A percentile compares a stretch with the other conserved stretches of the same genome.
Evolutionary conservation across 2,797 vertebrate genomes (phyloP).

Genomic region (Amphiprion clarkii): DNA sequence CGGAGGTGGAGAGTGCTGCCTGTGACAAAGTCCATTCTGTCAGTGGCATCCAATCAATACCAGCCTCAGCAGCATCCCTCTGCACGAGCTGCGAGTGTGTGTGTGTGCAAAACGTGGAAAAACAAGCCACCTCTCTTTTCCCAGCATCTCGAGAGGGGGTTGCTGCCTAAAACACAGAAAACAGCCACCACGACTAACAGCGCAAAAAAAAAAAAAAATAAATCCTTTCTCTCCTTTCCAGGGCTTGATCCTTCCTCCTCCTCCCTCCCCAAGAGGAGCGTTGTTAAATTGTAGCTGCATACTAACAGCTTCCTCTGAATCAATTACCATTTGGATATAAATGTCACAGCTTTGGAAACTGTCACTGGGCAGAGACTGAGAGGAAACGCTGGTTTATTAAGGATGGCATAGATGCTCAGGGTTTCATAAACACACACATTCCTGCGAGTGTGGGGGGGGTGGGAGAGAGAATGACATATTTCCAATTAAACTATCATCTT

Average conservation of each 20-base stretch:
- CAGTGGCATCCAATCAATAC: slow-evolving; percentile 70
- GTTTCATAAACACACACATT: slow-evolving; percentile 51
- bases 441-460: background rate
- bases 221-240: slow-evolving; percentile 44
- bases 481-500: slow-evolving; percentile 54
- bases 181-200: slow-evolving; percentile 29
- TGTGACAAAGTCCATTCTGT: slow-evolving; percentile 72
- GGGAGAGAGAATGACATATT: slow-evolving; percentile 20
- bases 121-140: slow-evolving; percentile 54
- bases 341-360: slow-evolving; percentile 78
- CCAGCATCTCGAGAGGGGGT: background rate
- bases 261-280: slow-evolving; percentile 49
- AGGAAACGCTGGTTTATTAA: slow-evolving; percentile 63
- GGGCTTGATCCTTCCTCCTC: slow-evolving; percentile 37
- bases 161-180: slow-evolving; percentile 36
- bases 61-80: slow-evolving; percentile 45
- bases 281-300: slow-evolving; percentile 76
- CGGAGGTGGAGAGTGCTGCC: slow-evolving; percentile 47
- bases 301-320: slow-evolving; percentile 80
- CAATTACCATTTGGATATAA: slow-evolving; percentile 84
- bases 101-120: slow-evolving; percentile 37
- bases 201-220: background rate
- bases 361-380: slow-evolving; percentile 66
- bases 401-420: slow-evolving; percentile 23
- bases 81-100: slow-evolving; percentile 9